These are phyloP conservation scores for Danionella cerebrum DNA, from an alignment of 2,113 vertebrate species.

Conservation along the genomic window DNA sequence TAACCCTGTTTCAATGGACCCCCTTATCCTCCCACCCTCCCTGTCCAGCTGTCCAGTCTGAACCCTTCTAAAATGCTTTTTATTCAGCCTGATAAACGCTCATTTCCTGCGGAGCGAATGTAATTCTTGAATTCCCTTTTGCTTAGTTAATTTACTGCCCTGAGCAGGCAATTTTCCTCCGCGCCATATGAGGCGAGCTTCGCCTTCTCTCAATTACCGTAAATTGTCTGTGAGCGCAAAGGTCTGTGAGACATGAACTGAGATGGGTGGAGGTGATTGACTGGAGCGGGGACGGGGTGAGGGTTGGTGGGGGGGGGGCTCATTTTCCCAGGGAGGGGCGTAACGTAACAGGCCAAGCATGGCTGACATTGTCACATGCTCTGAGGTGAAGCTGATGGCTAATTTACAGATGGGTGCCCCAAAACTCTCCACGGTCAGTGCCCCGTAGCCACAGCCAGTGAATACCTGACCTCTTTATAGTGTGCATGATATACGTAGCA, in stretches of 20 bases:
- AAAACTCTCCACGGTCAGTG: not conserved
- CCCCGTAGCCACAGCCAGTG: conserved; percentile 7
- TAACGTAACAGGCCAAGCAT: not conserved
- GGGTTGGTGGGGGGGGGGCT: not conserved
- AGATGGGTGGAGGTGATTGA: not conserved
- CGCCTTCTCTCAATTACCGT: conserved; percentile 45
- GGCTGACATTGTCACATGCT: conserved; percentile 1
- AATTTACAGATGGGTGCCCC: conserved; percentile 29
- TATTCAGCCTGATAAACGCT: conserved; percentile 41
- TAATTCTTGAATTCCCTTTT: conserved; percentile 41
- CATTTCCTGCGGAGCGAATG: conserved; percentile 33
- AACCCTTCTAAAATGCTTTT: not conserved
- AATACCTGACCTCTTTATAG: conserved; percentile 55
- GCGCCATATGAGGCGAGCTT: conserved; percentile 37
- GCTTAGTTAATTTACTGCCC: conserved; percentile 47
- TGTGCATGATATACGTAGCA: conserved; percentile 57
- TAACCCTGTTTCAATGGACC: conserved; percentile 28
- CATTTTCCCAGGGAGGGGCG: not conserved
- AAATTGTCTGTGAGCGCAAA: conserved; percentile 43
- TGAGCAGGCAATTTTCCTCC: conserved; percentile 40
- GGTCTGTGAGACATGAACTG: conserved; percentile 31
- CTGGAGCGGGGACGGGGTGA: not conserved
- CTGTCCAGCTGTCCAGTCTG: conserved; percentile 30
- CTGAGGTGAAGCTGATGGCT: conserved; percentile 23
- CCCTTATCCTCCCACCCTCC: not conserved